A percentile compares a stretch with the other conserved stretches of the same genome.
phyloP scores from a whole-genome alignment of 2,888 invertebrate species.

The Acleris laterana region DNA sequence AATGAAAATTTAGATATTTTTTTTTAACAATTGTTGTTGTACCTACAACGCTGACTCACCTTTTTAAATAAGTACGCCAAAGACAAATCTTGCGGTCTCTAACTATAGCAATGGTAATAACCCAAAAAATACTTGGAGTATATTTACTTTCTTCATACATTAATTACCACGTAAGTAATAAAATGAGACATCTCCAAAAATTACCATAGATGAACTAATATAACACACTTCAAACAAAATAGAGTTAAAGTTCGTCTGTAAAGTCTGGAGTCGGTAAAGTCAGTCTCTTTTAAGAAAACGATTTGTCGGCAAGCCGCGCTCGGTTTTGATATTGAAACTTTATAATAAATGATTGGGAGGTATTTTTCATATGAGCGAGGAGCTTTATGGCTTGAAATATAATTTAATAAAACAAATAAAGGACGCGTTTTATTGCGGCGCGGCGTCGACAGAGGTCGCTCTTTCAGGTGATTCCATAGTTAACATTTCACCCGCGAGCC shows the following conservation, averaged over 20 bases:
- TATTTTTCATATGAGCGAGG: slow-evolving; percentile 7
- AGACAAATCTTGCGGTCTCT: no score
- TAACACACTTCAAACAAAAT: neutral
- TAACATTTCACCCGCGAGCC: neutral
- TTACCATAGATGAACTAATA: neutral
- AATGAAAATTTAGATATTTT: no score
- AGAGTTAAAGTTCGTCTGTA: neutral
- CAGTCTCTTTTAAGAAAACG: slow-evolving; percentile 20
- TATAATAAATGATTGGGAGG: slow-evolving; percentile 26
- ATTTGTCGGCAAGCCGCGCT: slow-evolving; percentile 22
- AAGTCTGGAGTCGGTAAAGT: neutral
- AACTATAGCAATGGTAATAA: no score
- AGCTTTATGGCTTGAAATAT: slow-evolving; percentile 8
- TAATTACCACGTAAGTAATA: neutral
- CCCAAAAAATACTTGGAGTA: no score
- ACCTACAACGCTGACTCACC: no score
- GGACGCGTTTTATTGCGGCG: neutral
- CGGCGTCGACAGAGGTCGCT: neutral
- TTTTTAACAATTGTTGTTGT: no score
- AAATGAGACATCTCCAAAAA: neutral
- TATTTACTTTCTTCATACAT: neutral
- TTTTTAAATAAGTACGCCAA: no score
- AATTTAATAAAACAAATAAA: slow-evolving; percentile 8
- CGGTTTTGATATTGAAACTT: slow-evolving; percentile 29
- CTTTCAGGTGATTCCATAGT: neutral